Conservation (phyloP, 2,888 invertebrate genomes). For the Clanis bilineata region DNA sequence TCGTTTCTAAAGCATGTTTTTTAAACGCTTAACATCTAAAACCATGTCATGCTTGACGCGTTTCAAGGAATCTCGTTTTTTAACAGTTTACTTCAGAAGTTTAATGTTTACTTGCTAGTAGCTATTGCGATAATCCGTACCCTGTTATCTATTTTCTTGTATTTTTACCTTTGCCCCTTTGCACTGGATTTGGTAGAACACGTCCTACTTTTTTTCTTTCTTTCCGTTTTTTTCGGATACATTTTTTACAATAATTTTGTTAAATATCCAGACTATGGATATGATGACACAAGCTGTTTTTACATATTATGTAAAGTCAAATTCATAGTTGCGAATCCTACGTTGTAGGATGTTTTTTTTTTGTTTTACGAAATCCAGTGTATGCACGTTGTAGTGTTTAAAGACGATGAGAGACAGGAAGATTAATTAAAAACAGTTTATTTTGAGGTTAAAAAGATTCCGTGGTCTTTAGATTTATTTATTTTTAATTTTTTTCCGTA, state of each 20-base stretch:
- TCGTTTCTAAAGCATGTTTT: slow-evolving; percentile 9
- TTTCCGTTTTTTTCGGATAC: not conserved
- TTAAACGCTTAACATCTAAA: slow-evolving; percentile 1
- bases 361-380: slow-evolving; percentile 60
- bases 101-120: slow-evolving; percentile 80
- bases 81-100: slow-evolving; percentile 43
- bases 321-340: not conserved
- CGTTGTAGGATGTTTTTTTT: not conserved
- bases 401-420: slow-evolving; percentile 13
- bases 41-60: slow-evolving; percentile 27
- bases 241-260: not conserved
- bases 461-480: not conserved
- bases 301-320: too few species aligned
- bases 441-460: not conserved
- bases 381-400: slow-evolving; percentile 72
- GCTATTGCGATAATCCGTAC: slow-evolving; percentile 75
- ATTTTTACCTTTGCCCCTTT: slow-evolving; percentile 62
- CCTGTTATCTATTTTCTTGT: slow-evolving; percentile 59
- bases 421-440: not conserved
- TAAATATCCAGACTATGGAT: not conserved
- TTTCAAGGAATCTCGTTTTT: slow-evolving; percentile 73
- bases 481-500: too few species aligned
- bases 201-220: slow-evolving; percentile 1
- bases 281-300: too few species aligned
- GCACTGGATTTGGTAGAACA: slow-evolving; percentile 66